Conservation (phyloP, 2,888 invertebrate species). For the Cremastinae sp. region DNA sequence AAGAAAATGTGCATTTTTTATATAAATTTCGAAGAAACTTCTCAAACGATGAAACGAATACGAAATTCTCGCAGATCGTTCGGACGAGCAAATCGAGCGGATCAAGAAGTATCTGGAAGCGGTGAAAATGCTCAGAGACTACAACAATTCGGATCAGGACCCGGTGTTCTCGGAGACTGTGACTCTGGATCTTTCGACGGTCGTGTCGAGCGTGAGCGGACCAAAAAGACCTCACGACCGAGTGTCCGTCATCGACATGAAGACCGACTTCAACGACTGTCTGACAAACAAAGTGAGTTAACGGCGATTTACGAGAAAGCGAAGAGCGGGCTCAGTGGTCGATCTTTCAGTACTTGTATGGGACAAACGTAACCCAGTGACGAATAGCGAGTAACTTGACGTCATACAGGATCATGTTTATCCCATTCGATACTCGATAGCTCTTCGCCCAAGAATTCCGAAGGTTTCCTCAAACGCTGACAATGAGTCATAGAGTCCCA, state of each 20-base stretch:
- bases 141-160: constrained; percentile 87
- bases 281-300: constrained; percentile 90
- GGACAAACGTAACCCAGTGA: constrained; percentile 79
- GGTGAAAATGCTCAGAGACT: constrained; percentile 92
- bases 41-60: neutral
- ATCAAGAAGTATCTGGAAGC: constrained; percentile 92
- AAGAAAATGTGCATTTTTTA: neutral
- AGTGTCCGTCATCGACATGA: constrained; percentile 94
- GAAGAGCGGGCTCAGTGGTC: constrained; percentile 45
- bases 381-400: constrained; percentile 63
- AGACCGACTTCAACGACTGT: constrained; percentile 92
- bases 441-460: neutral
- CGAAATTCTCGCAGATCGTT: constrained; percentile 85
- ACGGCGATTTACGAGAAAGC: neutral
- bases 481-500: constrained; percentile 66
- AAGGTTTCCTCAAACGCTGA: constrained; percentile 56
- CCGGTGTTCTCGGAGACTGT: constrained; percentile 93
- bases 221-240: constrained; percentile 98
- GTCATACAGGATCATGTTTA: constrained; percentile 73
- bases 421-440: constrained; percentile 71
- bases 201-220: constrained; percentile 97
- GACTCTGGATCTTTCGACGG: constrained; percentile 91
- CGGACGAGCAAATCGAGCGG: constrained; percentile 87
- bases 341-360: constrained; percentile 68
- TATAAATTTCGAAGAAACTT: neutral